Evolutionary conservation across 2,113 vertebrate species (phyloP).

Genomic region (Dolichallabes microphthalmus): DNA sequence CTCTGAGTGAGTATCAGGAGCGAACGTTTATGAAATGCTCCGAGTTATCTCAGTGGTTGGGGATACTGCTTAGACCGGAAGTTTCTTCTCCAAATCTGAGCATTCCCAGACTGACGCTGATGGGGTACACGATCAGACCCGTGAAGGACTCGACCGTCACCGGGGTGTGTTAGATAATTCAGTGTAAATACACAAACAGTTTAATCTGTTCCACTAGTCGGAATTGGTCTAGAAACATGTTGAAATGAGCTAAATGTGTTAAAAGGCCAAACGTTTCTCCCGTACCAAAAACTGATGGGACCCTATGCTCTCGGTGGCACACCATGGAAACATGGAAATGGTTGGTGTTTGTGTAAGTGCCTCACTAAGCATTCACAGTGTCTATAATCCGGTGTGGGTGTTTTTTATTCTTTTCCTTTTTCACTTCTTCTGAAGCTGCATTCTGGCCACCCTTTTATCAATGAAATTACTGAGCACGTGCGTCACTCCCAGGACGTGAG

Average conservation of each 20-base stretch:
- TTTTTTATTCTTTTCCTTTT: neutral
- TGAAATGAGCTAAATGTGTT: neutral
- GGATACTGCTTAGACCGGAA: neutral
- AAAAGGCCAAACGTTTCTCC: neutral
- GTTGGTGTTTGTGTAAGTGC: slow-evolving; percentile 36
- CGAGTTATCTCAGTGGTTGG: neutral
- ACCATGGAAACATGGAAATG: slow-evolving; percentile 4
- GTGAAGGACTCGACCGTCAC: neutral
- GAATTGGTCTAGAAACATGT: neutral
- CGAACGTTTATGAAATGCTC: neutral
- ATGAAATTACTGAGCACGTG: neutral
- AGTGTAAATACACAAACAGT: neutral
- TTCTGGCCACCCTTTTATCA: neutral
- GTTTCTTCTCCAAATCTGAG: neutral
- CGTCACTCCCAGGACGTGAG: neutral
- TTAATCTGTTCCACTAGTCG: too few relatives aligned
- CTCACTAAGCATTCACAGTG: neutral
- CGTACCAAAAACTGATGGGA: neutral
- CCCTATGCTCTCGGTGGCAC: neutral
- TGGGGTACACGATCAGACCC: neutral
- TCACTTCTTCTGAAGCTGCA: neutral
- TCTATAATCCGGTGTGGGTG: neutral
- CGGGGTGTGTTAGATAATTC: neutral
- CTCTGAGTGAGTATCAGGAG: neutral
- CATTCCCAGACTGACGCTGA: neutral